These are phyloP conservation scores for Cheumatopsyche charites DNA, from an alignment of 1,140 invertebrate genomes.

Conservation along the genomic window DNA sequence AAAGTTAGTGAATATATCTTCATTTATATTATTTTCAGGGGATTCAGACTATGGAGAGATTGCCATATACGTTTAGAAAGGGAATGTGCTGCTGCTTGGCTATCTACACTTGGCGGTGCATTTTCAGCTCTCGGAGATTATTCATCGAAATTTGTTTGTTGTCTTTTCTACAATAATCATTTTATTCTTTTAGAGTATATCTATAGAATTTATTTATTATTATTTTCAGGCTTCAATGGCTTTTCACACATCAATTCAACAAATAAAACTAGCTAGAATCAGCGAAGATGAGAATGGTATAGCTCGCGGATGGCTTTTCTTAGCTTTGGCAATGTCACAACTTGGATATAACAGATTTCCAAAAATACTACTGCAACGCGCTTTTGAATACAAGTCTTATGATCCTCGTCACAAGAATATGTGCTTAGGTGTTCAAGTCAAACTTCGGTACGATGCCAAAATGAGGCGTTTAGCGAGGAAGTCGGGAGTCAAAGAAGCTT, in stretches of 20 bases:
- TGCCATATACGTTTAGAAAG: slow-evolving; percentile 66
- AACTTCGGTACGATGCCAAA: slow-evolving; percentile 42
- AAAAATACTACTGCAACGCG: slow-evolving; percentile 21
- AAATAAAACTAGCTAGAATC: slow-evolving; percentile 35
- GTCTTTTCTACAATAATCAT: slow-evolving; percentile 1
- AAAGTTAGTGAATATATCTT: not conserved
- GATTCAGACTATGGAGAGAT: slow-evolving; percentile 43
- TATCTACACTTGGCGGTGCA: slow-evolving; percentile 94
- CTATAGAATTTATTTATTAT: not conserved
- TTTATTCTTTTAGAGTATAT: not conserved
- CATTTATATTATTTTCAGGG: slow-evolving; percentile 39
- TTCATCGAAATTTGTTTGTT: slow-evolving; percentile 73
- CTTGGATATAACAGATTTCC: slow-evolving; percentile 31
- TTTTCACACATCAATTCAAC: slow-evolving; percentile 44
- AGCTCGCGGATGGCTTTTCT: slow-evolving; percentile 43
- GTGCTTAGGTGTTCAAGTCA: slow-evolving; percentile 46
- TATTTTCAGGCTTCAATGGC: slow-evolving; percentile 43
- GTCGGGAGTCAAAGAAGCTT: not conserved
- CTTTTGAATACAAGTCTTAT: slow-evolving; percentile 29
- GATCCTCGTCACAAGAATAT: slow-evolving; percentile 42
- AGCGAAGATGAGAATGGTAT: slow-evolving; percentile 37
- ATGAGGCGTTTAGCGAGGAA: slow-evolving; percentile 8
- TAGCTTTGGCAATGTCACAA: slow-evolving; percentile 44
- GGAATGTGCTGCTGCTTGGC: slow-evolving; percentile 88
- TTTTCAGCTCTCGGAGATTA: slow-evolving; percentile 92